Evolutionary conservation across 2,888 invertebrate species (phyloP).

Genomic region (Hedya salicella): DNA sequence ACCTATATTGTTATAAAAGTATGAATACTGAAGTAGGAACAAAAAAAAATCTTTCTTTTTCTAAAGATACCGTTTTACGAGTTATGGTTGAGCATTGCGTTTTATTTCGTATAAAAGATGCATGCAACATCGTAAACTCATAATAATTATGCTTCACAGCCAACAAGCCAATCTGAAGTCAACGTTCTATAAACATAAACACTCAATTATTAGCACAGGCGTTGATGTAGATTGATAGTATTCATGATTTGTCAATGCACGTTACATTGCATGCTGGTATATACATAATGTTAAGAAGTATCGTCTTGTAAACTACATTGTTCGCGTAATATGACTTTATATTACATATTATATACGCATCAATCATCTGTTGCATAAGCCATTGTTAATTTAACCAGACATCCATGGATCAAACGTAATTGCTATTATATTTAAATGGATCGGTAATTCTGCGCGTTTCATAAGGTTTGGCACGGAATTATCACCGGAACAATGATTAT

Average conservation of each 20-base stretch:
- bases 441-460: conserved; percentile 20
- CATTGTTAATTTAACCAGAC: conserved; percentile 34
- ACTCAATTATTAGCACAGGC: conserved; percentile 6
- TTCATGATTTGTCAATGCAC: conserved; percentile 10
- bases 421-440: conserved; percentile 29
- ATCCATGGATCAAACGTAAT: conserved; percentile 31
- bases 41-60: no score
- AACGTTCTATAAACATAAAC: conserved; percentile 3
- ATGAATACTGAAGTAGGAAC: no score
- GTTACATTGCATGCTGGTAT: conserved; percentile 12
- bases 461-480: conserved; percentile 8
- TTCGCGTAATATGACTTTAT: conserved; percentile 6
- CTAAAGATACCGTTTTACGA: no score
- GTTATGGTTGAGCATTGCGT: background rate
- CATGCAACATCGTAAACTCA: conserved; percentile 2
- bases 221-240: conserved; percentile 8
- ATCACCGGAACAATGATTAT: conserved; percentile 13
- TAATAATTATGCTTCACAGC: background rate
- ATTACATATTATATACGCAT: conserved; percentile 17
- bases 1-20: no score
- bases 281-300: background rate
- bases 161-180: background rate
- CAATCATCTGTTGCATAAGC: conserved; percentile 26
- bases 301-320: conserved; percentile 1
- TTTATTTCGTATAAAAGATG: background rate